Percentiles rank a stretch among this genome's conserved stretches.
Conservation (phyloP, 2,797 vertebrate species). For the Betta splendens region DNA sequence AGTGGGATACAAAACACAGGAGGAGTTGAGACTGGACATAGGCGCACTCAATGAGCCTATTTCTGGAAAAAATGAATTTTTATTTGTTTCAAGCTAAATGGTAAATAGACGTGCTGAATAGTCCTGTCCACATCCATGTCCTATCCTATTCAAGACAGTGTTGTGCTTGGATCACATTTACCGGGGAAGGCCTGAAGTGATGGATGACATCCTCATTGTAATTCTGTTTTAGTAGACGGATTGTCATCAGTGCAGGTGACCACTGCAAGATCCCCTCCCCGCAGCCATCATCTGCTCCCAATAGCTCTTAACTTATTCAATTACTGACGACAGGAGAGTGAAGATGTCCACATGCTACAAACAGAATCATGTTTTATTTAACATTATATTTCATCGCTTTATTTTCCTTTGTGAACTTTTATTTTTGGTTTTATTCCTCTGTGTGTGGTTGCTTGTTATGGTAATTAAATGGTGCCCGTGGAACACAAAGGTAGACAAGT, state of each 20-base stretch:
- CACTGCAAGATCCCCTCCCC: slow-evolving; percentile 22
- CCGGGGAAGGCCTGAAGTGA: slow-evolving; percentile 33
- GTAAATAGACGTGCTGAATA: slow-evolving; percentile 10
- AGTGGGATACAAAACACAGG: slow-evolving; percentile 26
- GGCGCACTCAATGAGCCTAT: slow-evolving; percentile 35
- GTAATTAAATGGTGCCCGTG: background rate
- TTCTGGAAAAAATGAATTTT: slow-evolving; percentile 6
- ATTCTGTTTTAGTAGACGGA: slow-evolving; percentile 61
- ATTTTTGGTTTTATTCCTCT: background rate
- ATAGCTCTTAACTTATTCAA: slow-evolving; percentile 54
- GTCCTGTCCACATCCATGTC: too few species aligned
- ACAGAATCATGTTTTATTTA: too few species aligned
- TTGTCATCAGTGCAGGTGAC: slow-evolving; percentile 59
- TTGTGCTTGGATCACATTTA: slow-evolving; percentile 26
- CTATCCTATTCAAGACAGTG: too few species aligned
- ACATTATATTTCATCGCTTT: background rate
- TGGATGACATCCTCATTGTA: slow-evolving; percentile 49
- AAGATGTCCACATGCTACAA: too few species aligned
- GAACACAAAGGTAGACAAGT: background rate
- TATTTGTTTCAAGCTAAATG: slow-evolving; percentile 22
- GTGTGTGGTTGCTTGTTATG: background rate
- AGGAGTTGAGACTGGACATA: slow-evolving; percentile 30
- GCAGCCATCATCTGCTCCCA: slow-evolving; percentile 48
- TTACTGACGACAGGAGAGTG: too few species aligned
- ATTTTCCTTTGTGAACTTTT: too few species aligned